Percentiles rank a stretch among this genome's conserved stretches.
Evolutionary conservation across 2,113 vertebrate genomes (phyloP).

Genomic region (Chloropsis cyanopogon): DNA sequence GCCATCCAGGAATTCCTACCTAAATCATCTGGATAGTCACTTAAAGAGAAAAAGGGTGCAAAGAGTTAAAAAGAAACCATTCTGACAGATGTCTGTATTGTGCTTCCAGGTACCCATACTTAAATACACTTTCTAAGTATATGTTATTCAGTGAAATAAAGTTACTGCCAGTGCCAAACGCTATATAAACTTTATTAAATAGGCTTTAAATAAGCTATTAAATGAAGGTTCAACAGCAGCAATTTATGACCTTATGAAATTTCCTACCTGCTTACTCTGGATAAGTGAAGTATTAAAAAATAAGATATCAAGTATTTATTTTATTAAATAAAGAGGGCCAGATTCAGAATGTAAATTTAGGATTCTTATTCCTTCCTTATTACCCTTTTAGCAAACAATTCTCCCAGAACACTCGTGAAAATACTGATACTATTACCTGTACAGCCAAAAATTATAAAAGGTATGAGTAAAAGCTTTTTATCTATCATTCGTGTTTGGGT

Average conservation of each 20-base stretch:
- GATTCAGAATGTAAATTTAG: background rate
- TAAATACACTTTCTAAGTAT: background rate
- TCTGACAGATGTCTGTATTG: background rate
- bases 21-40: background rate
- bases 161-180: background rate
- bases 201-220: too few species aligned
- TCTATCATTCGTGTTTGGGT: background rate
- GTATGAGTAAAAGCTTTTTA: background rate
- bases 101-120: background rate
- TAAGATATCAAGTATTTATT: background rate
- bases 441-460: background rate
- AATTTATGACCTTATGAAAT: background rate
- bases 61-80: background rate
- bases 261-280: background rate
- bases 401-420: background rate
- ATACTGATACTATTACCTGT: background rate
- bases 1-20: background rate
- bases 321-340: background rate
- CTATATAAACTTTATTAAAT: background rate
- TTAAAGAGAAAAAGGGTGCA: background rate
- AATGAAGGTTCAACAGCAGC: background rate
- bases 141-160: background rate
- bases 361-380: background rate
- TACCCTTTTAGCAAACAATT: background rate
- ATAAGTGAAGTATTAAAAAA: background rate